Evolutionary conservation across 2,113 vertebrate species (phyloP).

Genomic region (Laterallus jamaicensis): DNA sequence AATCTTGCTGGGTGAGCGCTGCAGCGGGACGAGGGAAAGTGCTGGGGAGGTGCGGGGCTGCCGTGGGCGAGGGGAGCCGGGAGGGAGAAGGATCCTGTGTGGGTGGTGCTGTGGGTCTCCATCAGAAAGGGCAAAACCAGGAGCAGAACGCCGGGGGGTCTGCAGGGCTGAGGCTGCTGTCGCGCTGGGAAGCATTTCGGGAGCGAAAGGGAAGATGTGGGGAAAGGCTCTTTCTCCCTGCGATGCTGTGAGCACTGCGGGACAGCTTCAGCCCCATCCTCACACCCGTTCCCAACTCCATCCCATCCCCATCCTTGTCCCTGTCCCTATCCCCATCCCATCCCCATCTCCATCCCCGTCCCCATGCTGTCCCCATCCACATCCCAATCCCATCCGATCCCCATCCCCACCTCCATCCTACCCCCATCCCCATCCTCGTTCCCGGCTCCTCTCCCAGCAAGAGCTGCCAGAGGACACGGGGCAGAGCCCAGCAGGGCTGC

Average conservation of each 20-base stretch:
- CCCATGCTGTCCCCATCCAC: no score
- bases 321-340: background rate
- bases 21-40: background rate
- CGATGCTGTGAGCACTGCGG: background rate
- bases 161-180: fast-evolving
- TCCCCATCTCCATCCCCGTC: no score
- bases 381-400: background rate
- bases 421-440: background rate
- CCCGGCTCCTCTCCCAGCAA: background rate
- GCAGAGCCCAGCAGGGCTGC: constrained; percentile 15
- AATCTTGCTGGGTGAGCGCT: fast-evolving
- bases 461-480: constrained; percentile 63
- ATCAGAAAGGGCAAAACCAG: background rate
- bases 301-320: no score
- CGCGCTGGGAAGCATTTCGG: background rate
- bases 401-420: no score
- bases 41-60: background rate
- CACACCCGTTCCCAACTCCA: no score
- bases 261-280: background rate
- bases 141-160: fast-evolving
- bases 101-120: fast-evolving
- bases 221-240: background rate
- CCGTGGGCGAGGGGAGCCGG: fast-evolving
- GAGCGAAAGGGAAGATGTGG: background rate
- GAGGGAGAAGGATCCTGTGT: background rate